Percentiles rank a stretch among this genome's conserved stretches.
Evolutionary conservation across 2,888 invertebrate genomes (phyloP).

Genomic region (Exephanes ischioxanthus): DNA sequence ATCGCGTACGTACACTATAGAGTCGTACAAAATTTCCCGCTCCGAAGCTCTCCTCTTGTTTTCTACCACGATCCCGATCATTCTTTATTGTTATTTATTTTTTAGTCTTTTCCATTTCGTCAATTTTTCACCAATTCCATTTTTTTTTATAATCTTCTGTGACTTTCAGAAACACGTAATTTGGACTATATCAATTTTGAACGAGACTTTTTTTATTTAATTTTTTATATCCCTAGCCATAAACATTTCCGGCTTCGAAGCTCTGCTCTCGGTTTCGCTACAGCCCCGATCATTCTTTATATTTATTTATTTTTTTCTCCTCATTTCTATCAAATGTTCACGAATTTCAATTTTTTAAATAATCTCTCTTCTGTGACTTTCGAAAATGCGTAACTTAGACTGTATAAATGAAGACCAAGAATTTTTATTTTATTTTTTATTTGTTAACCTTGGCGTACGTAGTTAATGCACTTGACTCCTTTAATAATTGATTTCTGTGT

Average conservation of each 20-base stretch:
- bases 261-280: not conserved
- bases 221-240: not conserved
- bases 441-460: not conserved
- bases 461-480: not conserved
- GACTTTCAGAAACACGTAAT: no score
- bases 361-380: no score
- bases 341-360: no score
- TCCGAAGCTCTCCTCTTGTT: not conserved
- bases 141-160: no score
- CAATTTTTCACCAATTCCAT: no score
- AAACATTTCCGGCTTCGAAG: not conserved
- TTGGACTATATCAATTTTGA: no score
- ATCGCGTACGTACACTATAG: constrained; percentile 21
- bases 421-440: not conserved
- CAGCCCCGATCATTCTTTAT: not conserved
- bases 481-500: not conserved
- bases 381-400: no score
- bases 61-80: not conserved
- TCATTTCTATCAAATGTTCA: no score
- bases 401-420: no score
- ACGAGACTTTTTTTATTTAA: no score
- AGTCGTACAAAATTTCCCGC: constrained; percentile 11
- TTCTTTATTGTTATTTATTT: not conserved
- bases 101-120: no score
- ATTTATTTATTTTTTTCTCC: no score